phyloP scores from a whole-genome alignment of 2,113 vertebrate genomes.

The Chloropsis cyanopogon region DNA sequence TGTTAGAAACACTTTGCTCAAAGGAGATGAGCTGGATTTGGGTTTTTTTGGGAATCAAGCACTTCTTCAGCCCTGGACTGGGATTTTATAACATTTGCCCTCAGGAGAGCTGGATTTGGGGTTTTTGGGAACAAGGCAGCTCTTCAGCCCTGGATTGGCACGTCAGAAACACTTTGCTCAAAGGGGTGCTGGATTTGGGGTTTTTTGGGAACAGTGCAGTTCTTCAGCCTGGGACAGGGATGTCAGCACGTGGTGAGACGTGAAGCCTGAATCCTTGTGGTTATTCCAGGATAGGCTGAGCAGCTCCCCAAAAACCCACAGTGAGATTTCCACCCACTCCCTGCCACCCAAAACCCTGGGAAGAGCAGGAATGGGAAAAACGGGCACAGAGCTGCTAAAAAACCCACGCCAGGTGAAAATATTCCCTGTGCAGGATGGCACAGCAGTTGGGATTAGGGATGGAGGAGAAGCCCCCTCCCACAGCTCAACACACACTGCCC shows the following conservation, averaged over 20 bases:
- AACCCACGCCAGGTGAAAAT: neutral
- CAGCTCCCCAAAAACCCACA: neutral
- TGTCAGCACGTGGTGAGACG: neutral
- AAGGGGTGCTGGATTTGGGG: neutral
- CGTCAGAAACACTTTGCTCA: neutral
- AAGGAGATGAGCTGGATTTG: neutral
- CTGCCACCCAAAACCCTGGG: neutral
- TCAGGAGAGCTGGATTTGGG: neutral
- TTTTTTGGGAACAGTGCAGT: neutral
- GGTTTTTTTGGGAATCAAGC: neutral
- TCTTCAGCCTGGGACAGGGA: neutral
- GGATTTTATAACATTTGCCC: neutral
- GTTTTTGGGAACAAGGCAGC: neutral
- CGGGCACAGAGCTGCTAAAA: neutral
- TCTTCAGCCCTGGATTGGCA: neutral
- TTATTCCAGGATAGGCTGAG: no score
- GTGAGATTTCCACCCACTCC: neutral
- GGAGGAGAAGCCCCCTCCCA: neutral
- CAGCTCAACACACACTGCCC: rapidly evolving
- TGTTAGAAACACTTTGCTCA: neutral
- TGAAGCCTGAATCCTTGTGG: neutral
- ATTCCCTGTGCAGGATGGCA: neutral
- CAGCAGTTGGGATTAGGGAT: neutral
- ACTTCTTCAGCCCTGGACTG: neutral
- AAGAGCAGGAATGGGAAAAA: neutral